Evolutionary conservation across 2,888 invertebrate genomes (phyloP).

Genomic region (Cataglyphis livida): DNA sequence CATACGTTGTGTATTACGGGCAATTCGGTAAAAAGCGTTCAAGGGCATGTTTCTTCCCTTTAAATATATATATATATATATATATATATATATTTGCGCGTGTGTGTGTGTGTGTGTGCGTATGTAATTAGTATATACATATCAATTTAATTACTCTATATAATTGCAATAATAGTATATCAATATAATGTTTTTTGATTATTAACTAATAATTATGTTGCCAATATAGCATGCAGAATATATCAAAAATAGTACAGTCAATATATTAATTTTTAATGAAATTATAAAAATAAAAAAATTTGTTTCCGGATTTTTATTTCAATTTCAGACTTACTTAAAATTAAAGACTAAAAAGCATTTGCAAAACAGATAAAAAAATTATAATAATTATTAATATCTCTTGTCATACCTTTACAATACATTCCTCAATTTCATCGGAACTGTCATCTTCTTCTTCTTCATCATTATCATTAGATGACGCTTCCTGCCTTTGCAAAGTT

Average conservation of each 20-base stretch:
- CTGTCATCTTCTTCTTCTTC: conserved; percentile 86
- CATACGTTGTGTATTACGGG: conserved; percentile 93
- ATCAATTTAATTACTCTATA: neutral
- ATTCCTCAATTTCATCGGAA: conserved; percentile 89
- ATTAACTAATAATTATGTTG: neutral
- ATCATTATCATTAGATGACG: conserved; percentile 82
- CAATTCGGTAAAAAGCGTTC: conserved; percentile 92
- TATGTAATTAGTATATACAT: neutral
- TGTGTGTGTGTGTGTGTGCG: no score
- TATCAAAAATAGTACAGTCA: neutral
- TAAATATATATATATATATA: conserved; percentile 68
- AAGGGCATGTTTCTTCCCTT: conserved; percentile 92
- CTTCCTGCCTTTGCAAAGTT: conserved; percentile 85
- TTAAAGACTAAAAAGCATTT: conserved; percentile 11
- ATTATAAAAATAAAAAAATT: neutral
- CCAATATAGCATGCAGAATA: neutral
- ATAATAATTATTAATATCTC: neutral
- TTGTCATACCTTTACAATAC: conserved; percentile 89
- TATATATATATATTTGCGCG: neutral
- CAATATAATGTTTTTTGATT: neutral
- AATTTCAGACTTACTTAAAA: neutral
- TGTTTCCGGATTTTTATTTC: neutral
- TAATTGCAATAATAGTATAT: neutral
- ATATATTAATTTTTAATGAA: neutral
- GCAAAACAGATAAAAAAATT: neutral